Evolutionary conservation across 2,888 invertebrate genomes (phyloP).

Genomic region (Emesis russula): DNA sequence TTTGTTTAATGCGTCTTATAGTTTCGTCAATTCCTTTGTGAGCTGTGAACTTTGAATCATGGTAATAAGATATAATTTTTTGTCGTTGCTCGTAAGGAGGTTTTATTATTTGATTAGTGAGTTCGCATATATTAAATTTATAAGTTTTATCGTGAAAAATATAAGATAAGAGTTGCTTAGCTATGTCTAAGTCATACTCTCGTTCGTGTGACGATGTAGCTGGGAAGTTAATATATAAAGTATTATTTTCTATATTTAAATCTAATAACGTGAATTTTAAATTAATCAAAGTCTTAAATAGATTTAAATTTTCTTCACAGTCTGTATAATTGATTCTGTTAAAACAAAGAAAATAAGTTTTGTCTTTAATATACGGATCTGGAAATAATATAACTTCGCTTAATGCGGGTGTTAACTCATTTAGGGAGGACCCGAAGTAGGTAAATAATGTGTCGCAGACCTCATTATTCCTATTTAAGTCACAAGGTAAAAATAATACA

Average conservation of each 20-base stretch:
- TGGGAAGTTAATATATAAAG: neutral
- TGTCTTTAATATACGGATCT: constrained; percentile 24
- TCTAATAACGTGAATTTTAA: constrained; percentile 4
- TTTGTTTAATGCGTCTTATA: constrained; percentile 50
- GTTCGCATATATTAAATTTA: constrained; percentile 5
- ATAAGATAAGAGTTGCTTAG: constrained; percentile 4
- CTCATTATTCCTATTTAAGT: neutral
- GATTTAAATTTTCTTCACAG: neutral
- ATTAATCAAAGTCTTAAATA: constrained; percentile 1
- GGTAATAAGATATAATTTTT: constrained; percentile 56
- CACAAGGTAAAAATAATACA: constrained; percentile 23
- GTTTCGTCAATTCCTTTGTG: constrained; percentile 62
- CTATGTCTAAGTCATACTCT: constrained; percentile 14
- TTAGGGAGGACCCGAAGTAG: neutral
- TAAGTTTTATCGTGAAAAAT: constrained; percentile 17
- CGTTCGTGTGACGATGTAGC: neutral
- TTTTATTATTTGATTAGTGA: constrained; percentile 27
- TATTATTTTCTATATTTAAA: neutral
- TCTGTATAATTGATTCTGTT: neutral
- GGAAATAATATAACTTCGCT: neutral
- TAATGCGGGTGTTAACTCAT: neutral
- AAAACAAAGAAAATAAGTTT: constrained; percentile 20
- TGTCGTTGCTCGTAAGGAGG: constrained; percentile 46
- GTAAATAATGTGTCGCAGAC: neutral
- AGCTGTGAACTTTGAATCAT: constrained; percentile 44